Evolutionary conservation across 2,888 invertebrate species (phyloP).

Genomic region (Synanthedon myopaeformis): DNA sequence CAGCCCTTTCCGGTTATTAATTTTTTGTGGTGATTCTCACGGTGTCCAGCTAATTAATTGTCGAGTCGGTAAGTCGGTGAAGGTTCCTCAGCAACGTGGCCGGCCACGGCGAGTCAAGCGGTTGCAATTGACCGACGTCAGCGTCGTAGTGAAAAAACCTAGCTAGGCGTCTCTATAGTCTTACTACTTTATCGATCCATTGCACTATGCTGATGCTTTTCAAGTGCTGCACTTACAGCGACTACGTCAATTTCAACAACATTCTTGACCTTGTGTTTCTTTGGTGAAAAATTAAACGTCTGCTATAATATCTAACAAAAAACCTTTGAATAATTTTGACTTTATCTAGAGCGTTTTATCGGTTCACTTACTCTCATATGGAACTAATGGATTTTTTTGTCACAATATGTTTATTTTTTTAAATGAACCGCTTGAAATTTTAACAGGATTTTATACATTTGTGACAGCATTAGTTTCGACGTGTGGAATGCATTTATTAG

Average conservation of each 20-base stretch:
- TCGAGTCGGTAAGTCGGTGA: slow-evolving; percentile 63
- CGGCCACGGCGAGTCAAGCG: slow-evolving; percentile 44
- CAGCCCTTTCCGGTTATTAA: slow-evolving; percentile 23
- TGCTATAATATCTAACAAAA: no score
- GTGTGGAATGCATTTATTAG: no score
- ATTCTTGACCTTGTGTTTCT: background rate
- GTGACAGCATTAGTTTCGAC: no score
- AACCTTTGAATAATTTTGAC: no score
- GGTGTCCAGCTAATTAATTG: slow-evolving; percentile 46
- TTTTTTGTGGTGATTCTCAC: slow-evolving; percentile 43
- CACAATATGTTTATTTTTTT: no score
- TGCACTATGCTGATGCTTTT: slow-evolving; percentile 28
- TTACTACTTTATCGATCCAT: slow-evolving; percentile 55
- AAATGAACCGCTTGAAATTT: no score
- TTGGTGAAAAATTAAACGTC: no score
- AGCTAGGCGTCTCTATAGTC: slow-evolving; percentile 41
- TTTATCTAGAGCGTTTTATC: no score
- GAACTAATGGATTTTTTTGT: no score
- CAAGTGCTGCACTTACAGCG: background rate
- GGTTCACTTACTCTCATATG: no score
- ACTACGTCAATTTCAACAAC: background rate
- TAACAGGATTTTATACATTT: no score
- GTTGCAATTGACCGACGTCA: slow-evolving; percentile 49
- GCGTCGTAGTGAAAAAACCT: slow-evolving; percentile 45
- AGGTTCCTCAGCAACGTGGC: slow-evolving; percentile 56